phyloP scores from a whole-genome alignment of 2,888 invertebrate species.

The Periphyllus acericola region DNA sequence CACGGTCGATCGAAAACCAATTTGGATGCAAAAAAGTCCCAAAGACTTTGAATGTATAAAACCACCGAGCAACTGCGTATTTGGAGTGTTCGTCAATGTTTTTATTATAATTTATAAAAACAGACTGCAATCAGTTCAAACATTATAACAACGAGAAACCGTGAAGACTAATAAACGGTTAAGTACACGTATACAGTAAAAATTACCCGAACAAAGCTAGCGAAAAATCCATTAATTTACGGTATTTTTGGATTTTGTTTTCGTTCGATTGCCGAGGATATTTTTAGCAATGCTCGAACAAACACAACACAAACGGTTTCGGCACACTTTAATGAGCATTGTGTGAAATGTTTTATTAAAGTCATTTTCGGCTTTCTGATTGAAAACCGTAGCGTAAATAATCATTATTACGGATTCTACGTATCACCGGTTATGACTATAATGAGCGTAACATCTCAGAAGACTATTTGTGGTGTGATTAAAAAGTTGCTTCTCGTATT shows the following conservation, averaged over 20 bases:
- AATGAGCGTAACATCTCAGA: too few relatives aligned
- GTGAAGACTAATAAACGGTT: neutral
- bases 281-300: too few relatives aligned
- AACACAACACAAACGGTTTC: too few relatives aligned
- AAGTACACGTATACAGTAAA: neutral
- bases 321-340: too few relatives aligned
- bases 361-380: too few relatives aligned
- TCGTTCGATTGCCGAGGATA: too few relatives aligned
- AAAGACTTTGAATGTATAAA: constrained; percentile 43
- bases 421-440: too few relatives aligned
- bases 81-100: constrained; percentile 16
- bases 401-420: too few relatives aligned
- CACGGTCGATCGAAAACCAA: constrained; percentile 59
- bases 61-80: neutral
- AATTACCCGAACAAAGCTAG: neutral
- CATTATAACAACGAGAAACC: neutral
- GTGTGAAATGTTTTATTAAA: too few relatives aligned
- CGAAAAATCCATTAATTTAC: constrained; percentile 62
- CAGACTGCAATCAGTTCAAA: neutral
- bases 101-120: neutral
- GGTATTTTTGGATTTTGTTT: neutral
- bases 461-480: too few relatives aligned
- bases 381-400: too few relatives aligned
- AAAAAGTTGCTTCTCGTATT: too few relatives aligned
- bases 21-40: constrained; percentile 44